phyloP scores from a whole-genome alignment of 2,113 vertebrate genomes.

The Myotis lucifugus region DNA sequence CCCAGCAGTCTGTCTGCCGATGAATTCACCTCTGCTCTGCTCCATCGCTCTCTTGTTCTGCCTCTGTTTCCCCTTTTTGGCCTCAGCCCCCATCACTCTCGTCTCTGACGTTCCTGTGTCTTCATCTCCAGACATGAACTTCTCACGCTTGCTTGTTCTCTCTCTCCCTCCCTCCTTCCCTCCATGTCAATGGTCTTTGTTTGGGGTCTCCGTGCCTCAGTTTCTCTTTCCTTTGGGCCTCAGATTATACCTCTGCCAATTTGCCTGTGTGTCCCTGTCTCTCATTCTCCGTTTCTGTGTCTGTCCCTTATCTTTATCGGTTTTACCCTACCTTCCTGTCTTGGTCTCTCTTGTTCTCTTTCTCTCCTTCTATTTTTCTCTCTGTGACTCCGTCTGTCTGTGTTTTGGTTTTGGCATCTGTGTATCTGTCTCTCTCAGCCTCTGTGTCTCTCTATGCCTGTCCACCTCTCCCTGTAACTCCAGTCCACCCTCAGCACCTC shows the following conservation, averaged over 20 bases:
- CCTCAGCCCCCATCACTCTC: background rate
- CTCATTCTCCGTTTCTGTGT: background rate
- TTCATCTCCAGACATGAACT: rapidly evolving
- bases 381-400: background rate
- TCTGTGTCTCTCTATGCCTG: background rate
- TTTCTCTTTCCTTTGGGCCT: background rate
- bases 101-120: background rate
- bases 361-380: background rate
- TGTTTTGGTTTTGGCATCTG: background rate
- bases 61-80: background rate
- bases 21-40: too few relatives aligned
- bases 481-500: background rate
- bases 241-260: background rate
- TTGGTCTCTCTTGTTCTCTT: background rate
- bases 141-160: background rate
- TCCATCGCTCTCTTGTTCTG: rapidly evolving
- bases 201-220: background rate
- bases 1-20: background rate
- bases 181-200: background rate
- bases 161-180: background rate
- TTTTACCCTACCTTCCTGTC: rapidly evolving
- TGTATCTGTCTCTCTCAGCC: background rate
- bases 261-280: too few relatives aligned
- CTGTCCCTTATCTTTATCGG: background rate
- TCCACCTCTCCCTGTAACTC: background rate